These are phyloP conservation scores for Danio jaintianensis DNA, from an alignment of 2,797 vertebrate species.

Conservation along the genomic window DNA sequence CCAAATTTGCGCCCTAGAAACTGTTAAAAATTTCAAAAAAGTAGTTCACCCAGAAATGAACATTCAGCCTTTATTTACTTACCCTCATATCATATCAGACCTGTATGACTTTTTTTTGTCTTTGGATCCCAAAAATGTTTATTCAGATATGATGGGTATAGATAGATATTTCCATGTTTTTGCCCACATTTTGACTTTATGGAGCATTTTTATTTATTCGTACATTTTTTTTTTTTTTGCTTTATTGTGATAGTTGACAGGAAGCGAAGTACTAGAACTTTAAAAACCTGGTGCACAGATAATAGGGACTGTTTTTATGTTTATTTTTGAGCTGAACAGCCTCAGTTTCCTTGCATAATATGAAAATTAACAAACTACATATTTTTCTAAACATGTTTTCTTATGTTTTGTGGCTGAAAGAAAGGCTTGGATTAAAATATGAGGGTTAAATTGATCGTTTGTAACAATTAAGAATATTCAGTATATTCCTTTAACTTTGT, in stretches of 20 bases:
- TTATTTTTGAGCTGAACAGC: no score
- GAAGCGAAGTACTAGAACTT: no score
- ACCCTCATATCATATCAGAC: neutral
- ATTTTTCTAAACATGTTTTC: no score
- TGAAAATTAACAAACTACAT: no score
- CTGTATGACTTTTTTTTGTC: neutral
- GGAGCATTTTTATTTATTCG: no score
- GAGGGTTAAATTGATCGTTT: neutral
- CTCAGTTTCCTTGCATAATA: no score
- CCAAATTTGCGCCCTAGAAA: neutral
- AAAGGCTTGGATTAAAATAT: neutral
- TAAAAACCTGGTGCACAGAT: no score
- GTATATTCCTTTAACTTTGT: neutral
- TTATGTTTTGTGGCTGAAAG: no score
- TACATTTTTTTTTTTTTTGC: no score
- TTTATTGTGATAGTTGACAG: no score
- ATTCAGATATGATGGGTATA: neutral
- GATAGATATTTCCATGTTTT: neutral
- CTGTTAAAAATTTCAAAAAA: slow-evolving; percentile 6
- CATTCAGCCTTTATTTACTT: neutral
- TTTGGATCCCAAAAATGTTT: neutral
- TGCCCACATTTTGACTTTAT: no score
- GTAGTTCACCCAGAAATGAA: neutral
- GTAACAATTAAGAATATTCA: neutral
- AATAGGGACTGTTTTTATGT: no score